phyloP scores from a whole-genome alignment of 1,140 invertebrate genomes.

The Zaprionus inermis region DNA sequence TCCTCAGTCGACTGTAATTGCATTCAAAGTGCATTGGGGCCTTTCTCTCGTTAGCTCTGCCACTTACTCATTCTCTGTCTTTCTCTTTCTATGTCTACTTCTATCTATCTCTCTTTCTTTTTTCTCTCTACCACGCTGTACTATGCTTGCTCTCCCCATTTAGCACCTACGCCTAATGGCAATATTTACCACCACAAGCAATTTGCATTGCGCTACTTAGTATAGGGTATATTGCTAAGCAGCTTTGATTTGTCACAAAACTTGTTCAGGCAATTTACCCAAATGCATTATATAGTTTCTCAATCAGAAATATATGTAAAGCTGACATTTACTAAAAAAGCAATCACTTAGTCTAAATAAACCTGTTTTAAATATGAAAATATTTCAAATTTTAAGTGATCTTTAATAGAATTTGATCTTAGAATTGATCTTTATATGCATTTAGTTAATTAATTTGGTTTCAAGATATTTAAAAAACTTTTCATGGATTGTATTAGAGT shows the following conservation, averaged over 20 bases:
- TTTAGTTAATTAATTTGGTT: background rate
- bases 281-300: background rate
- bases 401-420: no score
- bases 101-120: background rate
- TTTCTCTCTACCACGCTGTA: no score
- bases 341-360: no score
- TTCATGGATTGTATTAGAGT: no score
- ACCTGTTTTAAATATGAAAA: no score
- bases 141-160: slow-evolving; percentile 4
- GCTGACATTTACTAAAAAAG: no score
- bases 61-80: background rate
- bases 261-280: background rate
- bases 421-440: no score
- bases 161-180: slow-evolving; percentile 24
- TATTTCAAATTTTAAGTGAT: no score
- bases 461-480: no score
- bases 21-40: slow-evolving; percentile 65
- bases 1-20: slow-evolving; percentile 34
- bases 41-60: slow-evolving; percentile 10
- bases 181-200: slow-evolving; percentile 3
- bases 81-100: background rate
- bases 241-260: background rate
- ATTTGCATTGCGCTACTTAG: slow-evolving; percentile 2
- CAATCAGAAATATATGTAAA: no score
- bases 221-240: background rate